Percentiles rank a stretch among this genome's conserved stretches.
These are phyloP conservation scores for Pachyuromys duprasi DNA, from an alignment of 2,797 vertebrate species.

Conservation along the genomic window DNA sequence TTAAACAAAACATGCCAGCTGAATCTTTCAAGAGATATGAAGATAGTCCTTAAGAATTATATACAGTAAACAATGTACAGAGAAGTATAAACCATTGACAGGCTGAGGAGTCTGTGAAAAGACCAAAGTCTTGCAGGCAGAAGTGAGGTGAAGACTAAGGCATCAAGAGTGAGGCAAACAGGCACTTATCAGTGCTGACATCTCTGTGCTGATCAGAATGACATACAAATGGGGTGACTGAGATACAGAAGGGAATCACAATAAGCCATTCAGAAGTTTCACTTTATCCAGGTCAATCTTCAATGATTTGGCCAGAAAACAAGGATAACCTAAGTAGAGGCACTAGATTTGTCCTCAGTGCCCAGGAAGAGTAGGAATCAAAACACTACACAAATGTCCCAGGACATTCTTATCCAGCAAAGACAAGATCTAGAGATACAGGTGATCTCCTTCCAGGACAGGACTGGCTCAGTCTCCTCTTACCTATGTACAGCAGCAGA, in stretches of 20 bases:
- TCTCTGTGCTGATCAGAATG: not conserved
- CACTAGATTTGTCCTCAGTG: not conserved
- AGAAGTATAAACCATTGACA: fast-evolving
- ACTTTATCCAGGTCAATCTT: not conserved
- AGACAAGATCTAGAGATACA: not conserved
- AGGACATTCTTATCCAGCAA: not conserved
- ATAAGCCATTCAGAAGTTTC: not conserved
- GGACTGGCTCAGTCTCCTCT: not conserved
- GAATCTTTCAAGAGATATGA: not conserved
- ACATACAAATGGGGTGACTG: not conserved
- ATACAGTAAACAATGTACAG: not conserved
- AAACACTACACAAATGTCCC: not conserved
- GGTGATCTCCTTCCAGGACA: not conserved
- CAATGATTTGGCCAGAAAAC: not conserved
- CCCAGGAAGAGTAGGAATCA: not conserved
- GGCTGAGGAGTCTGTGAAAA: not conserved
- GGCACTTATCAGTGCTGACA: not conserved
- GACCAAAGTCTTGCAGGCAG: not conserved
- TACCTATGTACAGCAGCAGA: not conserved
- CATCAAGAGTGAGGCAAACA: not conserved
- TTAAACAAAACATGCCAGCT: not conserved
- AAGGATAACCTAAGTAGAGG: not conserved
- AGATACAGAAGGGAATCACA: not conserved
- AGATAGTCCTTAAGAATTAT: not conserved
- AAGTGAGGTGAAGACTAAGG: not conserved